Percentiles rank a stretch among this genome's conserved stretches.
Conservation (phyloP, 2,113 vertebrate genomes). For the Brachypodius melanocephalos region DNA sequence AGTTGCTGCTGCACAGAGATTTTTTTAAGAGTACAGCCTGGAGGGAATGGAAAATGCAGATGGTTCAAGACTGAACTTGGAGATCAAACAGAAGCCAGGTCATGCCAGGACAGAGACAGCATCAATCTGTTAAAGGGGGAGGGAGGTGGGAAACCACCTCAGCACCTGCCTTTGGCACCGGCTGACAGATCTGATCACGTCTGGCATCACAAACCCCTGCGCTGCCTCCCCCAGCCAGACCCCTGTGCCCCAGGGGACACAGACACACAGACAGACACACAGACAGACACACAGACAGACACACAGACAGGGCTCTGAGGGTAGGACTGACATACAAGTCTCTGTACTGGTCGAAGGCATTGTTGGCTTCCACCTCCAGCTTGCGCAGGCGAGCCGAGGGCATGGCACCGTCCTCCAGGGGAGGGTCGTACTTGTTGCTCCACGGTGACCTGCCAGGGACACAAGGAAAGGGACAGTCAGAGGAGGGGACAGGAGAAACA, state of each 20-base stretch:
- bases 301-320: not conserved
- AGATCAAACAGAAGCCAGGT: conserved; percentile 13
- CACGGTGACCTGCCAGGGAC: conserved; percentile 86
- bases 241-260: not conserved
- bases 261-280: not conserved
- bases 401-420: conserved; percentile 98
- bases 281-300: not conserved
- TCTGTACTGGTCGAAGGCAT: conserved; percentile 99
- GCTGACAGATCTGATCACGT: not conserved
- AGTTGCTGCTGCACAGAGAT: not conserved
- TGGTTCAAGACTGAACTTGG: not conserved
- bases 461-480: not conserved
- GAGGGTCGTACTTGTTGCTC: conserved; percentile 99
- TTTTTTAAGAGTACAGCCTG: not conserved
- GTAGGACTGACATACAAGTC: conserved; percentile 84
- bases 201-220: not conserved
- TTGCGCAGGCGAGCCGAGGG: conserved; percentile 95
- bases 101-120: conserved; percentile 8
- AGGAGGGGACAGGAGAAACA: not conserved
- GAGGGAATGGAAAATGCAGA: conserved; percentile 1
- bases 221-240: not conserved
- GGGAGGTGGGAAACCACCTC: conserved; percentile 19
- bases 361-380: conserved; percentile 98
- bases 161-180: not conserved
- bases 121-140: not conserved